Evolutionary conservation across 2,888 invertebrate species (phyloP).

Genomic region (Amblyteles armatorius): DNA sequence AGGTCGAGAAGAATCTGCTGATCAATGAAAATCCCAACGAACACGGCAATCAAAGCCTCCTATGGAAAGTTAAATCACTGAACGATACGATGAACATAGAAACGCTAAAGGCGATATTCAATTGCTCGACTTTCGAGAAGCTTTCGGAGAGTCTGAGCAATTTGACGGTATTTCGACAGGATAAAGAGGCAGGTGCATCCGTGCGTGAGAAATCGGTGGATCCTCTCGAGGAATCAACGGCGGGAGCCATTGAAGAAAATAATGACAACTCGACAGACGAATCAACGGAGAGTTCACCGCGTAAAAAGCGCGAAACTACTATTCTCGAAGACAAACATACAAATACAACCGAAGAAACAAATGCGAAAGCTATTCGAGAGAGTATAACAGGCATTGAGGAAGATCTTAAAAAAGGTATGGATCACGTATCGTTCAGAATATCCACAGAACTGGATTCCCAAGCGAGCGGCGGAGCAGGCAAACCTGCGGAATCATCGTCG

Average conservation of each 20-base stretch:
- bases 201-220: neutral
- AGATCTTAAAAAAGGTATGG: slow-evolving; percentile 70
- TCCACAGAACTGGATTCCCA: slow-evolving; percentile 17
- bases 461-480: neutral
- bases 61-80: slow-evolving; percentile 66
- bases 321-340: slow-evolving; percentile 7
- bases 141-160: slow-evolving; percentile 41
- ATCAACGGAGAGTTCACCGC: neutral
- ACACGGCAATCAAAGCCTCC: slow-evolving; percentile 62
- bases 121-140: slow-evolving; percentile 65
- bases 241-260: neutral
- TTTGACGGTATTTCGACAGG: slow-evolving; percentile 13
- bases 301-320: slow-evolving; percentile 34
- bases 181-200: neutral
- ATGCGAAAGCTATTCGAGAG: slow-evolving; percentile 54
- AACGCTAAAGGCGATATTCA: slow-evolving; percentile 69
- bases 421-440: slow-evolving; percentile 62
- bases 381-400: slow-evolving; percentile 66
- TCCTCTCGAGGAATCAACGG: neutral
- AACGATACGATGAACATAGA: slow-evolving; percentile 70
- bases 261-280: neutral
- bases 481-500: slow-evolving; percentile 23
- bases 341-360: slow-evolving; percentile 35
- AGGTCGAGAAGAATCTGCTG: slow-evolving; percentile 70
- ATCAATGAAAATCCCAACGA: slow-evolving; percentile 65